These are phyloP conservation scores for Pseudachorutes palmiensis DNA, from an alignment of 1,140 invertebrate species.

Conservation along the genomic window DNA sequence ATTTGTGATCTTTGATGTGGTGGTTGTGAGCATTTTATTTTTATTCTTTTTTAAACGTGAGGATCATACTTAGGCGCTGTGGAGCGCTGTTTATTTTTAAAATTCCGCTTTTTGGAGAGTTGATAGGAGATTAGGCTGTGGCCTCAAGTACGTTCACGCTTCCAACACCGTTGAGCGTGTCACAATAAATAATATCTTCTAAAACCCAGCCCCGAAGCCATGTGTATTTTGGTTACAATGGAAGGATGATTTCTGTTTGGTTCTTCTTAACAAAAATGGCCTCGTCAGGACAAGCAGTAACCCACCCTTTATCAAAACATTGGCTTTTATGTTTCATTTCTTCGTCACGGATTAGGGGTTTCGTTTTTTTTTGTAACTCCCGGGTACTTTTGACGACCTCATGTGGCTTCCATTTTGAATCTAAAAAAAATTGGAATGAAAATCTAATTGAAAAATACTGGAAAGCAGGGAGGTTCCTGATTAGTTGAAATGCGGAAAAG, in stretches of 20 bases:
- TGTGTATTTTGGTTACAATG: neutral
- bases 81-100: constrained; percentile 3
- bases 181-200: neutral
- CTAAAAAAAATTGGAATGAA: neutral
- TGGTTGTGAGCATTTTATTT: no score
- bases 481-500: no score
- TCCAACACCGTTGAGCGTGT: neutral
- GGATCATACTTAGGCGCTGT: no score
- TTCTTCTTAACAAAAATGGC: constrained; percentile 13
- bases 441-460: no score
- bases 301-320: constrained; percentile 18
- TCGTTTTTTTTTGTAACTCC: no score
- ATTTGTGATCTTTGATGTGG: no score
- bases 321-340: neutral
- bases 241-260: neutral
- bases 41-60: no score
- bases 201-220: no score
- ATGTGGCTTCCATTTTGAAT: no score
- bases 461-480: no score
- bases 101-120: neutral
- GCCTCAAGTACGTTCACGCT: neutral
- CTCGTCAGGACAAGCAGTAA: constrained; percentile 10
- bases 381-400: no score
- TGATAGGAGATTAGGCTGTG: no score
- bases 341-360: neutral